Percentiles rank a stretch among this genome's conserved stretches.
Evolutionary conservation across 2,888 invertebrate species (phyloP).

Genomic region (Horisme vitalbata): DNA sequence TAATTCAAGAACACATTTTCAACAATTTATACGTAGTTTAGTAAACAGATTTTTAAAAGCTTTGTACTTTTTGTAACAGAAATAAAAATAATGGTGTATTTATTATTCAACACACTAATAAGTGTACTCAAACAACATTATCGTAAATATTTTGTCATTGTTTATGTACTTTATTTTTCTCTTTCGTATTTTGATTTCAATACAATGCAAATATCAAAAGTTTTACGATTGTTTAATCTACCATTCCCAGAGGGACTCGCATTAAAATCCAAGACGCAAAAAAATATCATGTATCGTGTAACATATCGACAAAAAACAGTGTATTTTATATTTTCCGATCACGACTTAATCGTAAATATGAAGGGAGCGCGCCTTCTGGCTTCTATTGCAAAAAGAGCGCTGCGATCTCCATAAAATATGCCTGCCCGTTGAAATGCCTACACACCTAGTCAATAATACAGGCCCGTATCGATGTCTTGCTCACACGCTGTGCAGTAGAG

Average conservation of each 20-base stretch:
- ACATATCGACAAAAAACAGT: conserved; percentile 72
- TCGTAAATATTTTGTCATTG: no score
- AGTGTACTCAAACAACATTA: no score
- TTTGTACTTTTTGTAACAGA: no score
- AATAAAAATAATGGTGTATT: no score
- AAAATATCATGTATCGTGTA: conserved; percentile 53
- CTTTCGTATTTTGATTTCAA: no score
- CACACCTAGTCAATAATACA: conserved; percentile 35
- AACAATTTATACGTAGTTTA: no score
- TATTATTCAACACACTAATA: no score
- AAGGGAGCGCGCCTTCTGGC: conserved; percentile 79
- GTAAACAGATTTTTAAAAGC: no score
- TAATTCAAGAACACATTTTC: no score
- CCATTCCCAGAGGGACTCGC: not conserved
- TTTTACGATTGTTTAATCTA: not conserved
- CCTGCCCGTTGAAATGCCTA: conserved; percentile 51
- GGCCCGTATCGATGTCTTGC: conserved; percentile 26
- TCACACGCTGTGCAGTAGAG: conserved; percentile 5
- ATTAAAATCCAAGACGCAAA: conserved; percentile 20
- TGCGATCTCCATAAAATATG: conserved; percentile 80
- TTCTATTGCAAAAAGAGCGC: conserved; percentile 80
- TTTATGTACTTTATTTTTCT: no score
- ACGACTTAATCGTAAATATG: conserved; percentile 82
- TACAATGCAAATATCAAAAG: no score
- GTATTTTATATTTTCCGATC: conserved; percentile 78